Evolutionary conservation across 2,888 invertebrate genomes (phyloP), one percentile per base, ranked within the genome.

Genomic region (Sericinus montela): DNA sequence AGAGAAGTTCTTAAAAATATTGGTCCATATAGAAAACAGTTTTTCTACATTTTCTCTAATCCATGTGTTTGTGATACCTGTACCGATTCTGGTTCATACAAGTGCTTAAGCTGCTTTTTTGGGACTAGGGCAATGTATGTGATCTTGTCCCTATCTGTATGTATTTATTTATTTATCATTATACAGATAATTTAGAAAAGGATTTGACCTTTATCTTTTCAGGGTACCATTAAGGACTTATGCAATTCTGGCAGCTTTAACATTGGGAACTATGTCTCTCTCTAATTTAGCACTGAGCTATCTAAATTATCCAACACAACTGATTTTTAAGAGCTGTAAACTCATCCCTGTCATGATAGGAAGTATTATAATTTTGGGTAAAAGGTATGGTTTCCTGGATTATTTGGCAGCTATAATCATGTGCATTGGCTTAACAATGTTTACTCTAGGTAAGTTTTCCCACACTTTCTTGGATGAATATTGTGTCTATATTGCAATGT

Each of bases 261-360:
- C 98, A 0, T 90, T 98, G 11, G 97, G 97, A 2, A 98, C 98
- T 1, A 98, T 99, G 97, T 97, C 98, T 0, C 91, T 98, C 55
- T 98, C 98, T 1, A 99, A 99, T 80, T 93, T 97, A 3, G 97
- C 98, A 1, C 90, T 98, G 9, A 97, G 96, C 41, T 98, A 97
- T 76, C 89, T 99, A 9, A 99, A 98, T 80, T 99, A 98, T 79
- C 98, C 98, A 0, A 98, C 98, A 0, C 97, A 98, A 89, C 94
- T 98, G 35, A 98, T 98, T 65, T 99, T 99, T 75, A 98, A 98
- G 78, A 98, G 98, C 75, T 99, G 98, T 79, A 99, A 99, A 77
- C 90, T 98, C 0, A 97, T 98, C 63, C 98, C 98, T 0, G 98
- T 98, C 0, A 92, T 99, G 74, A 92, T 97, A 54, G 98, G 98